Evolutionary conservation across 2,113 vertebrate genomes (phyloP), one percentile per base, ranked within the genome.

Genomic region (Sterna hirundo): DNA sequence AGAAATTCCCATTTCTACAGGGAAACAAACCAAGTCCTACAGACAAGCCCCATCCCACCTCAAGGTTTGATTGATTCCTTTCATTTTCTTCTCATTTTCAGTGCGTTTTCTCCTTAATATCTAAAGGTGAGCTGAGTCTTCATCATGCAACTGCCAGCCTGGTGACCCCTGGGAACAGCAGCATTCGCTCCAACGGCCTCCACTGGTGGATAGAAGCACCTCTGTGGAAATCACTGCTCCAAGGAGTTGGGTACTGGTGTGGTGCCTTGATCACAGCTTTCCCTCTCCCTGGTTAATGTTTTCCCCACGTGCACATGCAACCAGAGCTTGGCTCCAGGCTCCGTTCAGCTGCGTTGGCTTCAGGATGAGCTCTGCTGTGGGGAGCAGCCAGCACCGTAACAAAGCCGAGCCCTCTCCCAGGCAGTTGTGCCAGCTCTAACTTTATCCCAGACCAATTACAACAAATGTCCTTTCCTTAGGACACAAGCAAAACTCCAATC

Each of bases 301-400:
- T 74, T 54, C 9, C 66, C 13, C 46, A 51, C 21, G 8, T 2
- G 6, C 26, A 21, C 26, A 27, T 25, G 18, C 40, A 8, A 2
- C 11, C 40, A 40, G 81, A 57, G 55, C 89, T 77, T 0, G 0
- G 29, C 36, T 81, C 38, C 84, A 83, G 76, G 46, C 57, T 36
- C 51, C 0, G 0, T 11, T 30, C 42, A 52, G 66, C 72, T 36
- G 36, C 1, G 0, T 2, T 49, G 40, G 75, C 75, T 83, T 42
- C 7, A n/a, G 61, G 34, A 34, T 30, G 88, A 86, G 88, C 44
- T 85, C 47, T 78, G 86, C 75, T 0, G 0, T 26, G 40, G 66
- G 68, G 52, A 83, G 58, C 47, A 79, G 65, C 70, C 91, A 86
- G n/a, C 27, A 18, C 44, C 2, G 1, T 18, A 49, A 32, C 11